A percentile compares a stretch with the other conserved stretches of the same genome.
Evolutionary conservation across 2,113 vertebrate species (phyloP).

Genomic region (Dissostichus mawsoni): DNA sequence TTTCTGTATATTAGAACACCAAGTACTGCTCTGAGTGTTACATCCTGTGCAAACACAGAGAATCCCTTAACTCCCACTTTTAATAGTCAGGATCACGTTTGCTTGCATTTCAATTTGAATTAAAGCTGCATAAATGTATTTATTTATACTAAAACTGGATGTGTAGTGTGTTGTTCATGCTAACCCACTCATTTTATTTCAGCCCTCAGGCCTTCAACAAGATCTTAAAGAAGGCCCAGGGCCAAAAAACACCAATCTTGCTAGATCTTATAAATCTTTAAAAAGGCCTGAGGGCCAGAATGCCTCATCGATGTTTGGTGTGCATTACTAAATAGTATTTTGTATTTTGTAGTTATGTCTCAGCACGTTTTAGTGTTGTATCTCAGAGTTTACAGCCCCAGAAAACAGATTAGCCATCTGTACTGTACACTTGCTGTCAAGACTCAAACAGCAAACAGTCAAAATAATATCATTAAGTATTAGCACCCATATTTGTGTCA

Average conservation of each 20-base stretch:
- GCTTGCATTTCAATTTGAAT: no score
- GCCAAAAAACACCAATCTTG: no score
- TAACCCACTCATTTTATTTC: not conserved
- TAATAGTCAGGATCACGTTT: no score
- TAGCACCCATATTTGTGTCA: not conserved
- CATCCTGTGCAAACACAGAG: slow-evolving; percentile 8
- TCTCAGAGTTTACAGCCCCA: not conserved
- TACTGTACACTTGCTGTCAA: not conserved
- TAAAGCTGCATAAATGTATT: no score
- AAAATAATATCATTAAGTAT: not conserved
- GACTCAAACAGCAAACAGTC: not conserved
- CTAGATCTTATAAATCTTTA: no score
- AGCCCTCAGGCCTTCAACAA: no score
- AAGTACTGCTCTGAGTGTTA: slow-evolving; percentile 16
- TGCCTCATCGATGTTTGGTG: no score
- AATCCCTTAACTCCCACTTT: not conserved
- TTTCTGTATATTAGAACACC: slow-evolving; percentile 47
- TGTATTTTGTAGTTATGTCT: not conserved
- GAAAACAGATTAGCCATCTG: no score
- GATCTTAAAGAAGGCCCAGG: no score
- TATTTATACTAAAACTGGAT: not conserved
- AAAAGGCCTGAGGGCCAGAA: no score
- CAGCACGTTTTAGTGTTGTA: not conserved
- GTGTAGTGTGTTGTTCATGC: not conserved
- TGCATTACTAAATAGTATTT: no score